Evolutionary conservation across 1,140 invertebrate species (phyloP).

Genomic region (Philotrypesis tridentata): DNA sequence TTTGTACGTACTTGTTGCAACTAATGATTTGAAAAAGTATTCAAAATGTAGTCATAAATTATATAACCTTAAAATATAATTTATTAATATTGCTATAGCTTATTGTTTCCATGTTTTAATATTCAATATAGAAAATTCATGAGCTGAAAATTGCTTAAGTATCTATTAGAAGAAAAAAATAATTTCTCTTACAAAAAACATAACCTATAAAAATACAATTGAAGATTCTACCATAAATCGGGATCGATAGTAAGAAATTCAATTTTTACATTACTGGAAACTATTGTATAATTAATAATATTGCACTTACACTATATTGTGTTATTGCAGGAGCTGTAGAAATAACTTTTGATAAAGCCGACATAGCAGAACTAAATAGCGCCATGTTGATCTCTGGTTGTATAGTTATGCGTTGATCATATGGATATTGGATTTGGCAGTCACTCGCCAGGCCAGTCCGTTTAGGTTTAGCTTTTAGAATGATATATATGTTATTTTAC

Average conservation of each 20-base stretch:
- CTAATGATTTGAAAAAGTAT: constrained; percentile 57
- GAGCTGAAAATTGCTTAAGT: too few species aligned
- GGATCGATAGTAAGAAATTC: not conserved
- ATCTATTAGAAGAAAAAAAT: too few species aligned
- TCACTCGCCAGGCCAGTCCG: too few species aligned
- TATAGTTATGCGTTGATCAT: too few species aligned
- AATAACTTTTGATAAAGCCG: constrained; percentile 51
- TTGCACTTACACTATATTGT: constrained; percentile 53
- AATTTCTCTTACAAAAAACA: not conserved
- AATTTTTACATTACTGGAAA: not conserved
- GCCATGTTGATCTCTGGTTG: too few species aligned
- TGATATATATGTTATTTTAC: too few species aligned
- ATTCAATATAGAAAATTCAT: too few species aligned
- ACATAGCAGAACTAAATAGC: constrained; percentile 40
- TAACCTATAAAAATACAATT: constrained; percentile 23
- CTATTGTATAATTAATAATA: not conserved
- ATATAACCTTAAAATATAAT: constrained; percentile 13
- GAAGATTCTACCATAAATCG: not conserved
- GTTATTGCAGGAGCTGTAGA: constrained; percentile 34
- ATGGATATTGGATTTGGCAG: too few species aligned
- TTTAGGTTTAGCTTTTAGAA: too few species aligned
- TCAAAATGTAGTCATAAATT: constrained; percentile 17
- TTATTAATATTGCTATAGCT: not conserved
- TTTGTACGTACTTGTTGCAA: constrained; percentile 81
- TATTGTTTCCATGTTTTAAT: not conserved